Percentiles rank a stretch among this genome's conserved stretches.
These are phyloP conservation scores for Xestia c-nigrum DNA, from an alignment of 2,888 invertebrate species.

Conservation along the genomic window DNA sequence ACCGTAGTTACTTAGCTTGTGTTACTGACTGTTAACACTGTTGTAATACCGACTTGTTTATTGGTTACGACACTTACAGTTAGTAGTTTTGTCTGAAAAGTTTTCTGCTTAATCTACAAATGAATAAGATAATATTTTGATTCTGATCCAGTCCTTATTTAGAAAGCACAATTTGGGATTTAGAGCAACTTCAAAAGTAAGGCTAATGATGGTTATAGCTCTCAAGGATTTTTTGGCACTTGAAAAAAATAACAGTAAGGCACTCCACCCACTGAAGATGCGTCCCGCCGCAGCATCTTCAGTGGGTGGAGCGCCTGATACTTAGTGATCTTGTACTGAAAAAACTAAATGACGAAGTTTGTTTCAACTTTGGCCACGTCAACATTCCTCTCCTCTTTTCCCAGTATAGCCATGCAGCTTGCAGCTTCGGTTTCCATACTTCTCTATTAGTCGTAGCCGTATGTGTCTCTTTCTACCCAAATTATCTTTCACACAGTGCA, in stretches of 20 bases:
- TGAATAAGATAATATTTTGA: neutral
- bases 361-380: neutral
- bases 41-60: constrained; percentile 27
- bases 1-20: constrained; percentile 7
- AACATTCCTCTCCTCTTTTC: neutral
- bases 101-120: neutral
- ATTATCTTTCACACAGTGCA: neutral
- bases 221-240: neutral
- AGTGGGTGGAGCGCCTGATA: too few species aligned
- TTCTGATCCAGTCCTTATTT: neutral
- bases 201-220: neutral
- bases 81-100: neutral
- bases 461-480: too few species aligned
- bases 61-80: neutral
- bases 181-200: neutral
- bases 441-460: neutral
- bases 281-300: too few species aligned
- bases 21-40: constrained; percentile 5
- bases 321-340: neutral
- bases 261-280: too few species aligned
- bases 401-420: too few species aligned
- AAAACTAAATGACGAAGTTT: neutral
- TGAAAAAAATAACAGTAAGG: neutral
- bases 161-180: neutral
- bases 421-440: neutral